A percentile compares a stretch with the other conserved stretches of the same genome.
phyloP scores from a whole-genome alignment of 1,140 invertebrate genomes.

The Nixonia krombeini region DNA sequence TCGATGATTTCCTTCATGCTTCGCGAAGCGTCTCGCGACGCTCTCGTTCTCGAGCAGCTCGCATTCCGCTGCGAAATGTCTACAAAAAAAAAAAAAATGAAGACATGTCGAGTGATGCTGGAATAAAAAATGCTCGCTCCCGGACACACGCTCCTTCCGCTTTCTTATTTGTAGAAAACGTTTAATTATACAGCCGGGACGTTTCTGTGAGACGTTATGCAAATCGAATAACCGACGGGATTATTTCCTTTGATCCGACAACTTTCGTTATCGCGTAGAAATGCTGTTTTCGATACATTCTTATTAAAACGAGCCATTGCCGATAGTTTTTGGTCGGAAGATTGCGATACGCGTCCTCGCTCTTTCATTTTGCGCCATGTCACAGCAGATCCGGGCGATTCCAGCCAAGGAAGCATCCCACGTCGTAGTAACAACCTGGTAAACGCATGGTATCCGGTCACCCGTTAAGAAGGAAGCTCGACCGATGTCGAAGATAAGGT shows the following conservation, averaged over 20 bases:
- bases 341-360: background rate
- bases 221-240: no score
- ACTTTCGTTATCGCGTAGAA: no score
- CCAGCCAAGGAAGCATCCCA: slow-evolving; percentile 9
- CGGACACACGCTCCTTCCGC: no score
- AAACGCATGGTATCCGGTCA: slow-evolving; percentile 53
- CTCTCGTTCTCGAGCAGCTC: slow-evolving; percentile 29
- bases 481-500: slow-evolving; percentile 62
- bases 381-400: slow-evolving; percentile 25
- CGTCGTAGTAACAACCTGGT: slow-evolving; percentile 24
- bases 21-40: slow-evolving; percentile 34
- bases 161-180: no score
- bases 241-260: no score
- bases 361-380: slow-evolving; percentile 32
- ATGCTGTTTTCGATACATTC: no score
- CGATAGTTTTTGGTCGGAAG: no score
- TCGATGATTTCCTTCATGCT: slow-evolving; percentile 52
- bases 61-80: slow-evolving; percentile 20
- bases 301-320: no score
- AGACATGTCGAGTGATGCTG: no score
- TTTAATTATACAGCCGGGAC: no score
- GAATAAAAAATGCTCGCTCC: no score
- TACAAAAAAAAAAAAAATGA: background rate
- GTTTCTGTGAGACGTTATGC: no score
- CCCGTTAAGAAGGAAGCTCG: slow-evolving; percentile 62